These are phyloP conservation scores for Caenorhabditis tropicalis DNA, from an alignment of 1,140 invertebrate genomes.

Conservation along the genomic window DNA sequence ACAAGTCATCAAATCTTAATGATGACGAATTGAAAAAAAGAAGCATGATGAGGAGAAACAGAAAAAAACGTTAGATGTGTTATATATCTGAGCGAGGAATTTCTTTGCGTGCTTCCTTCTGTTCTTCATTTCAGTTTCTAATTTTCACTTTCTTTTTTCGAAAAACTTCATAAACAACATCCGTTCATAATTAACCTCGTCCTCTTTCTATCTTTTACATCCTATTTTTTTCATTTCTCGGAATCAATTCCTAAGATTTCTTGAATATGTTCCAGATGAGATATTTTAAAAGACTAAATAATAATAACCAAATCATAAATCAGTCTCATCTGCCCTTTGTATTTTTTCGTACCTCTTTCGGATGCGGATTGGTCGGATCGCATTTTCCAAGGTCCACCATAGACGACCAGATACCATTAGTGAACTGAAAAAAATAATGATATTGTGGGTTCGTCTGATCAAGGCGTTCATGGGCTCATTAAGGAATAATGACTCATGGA, in stretches of 20 bases:
- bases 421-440: constrained; percentile 33
- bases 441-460: background rate
- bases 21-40: background rate
- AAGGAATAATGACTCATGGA: constrained; percentile 19
- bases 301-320: background rate
- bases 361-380: background rate
- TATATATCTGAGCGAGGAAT: background rate
- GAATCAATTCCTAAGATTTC: background rate
- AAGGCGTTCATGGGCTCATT: background rate
- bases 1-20: constrained; percentile 8
- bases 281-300: background rate
- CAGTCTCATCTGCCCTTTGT: background rate
- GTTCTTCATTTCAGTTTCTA: background rate
- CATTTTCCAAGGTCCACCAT: constrained; percentile 20
- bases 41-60: background rate
- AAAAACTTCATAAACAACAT: background rate
- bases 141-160: background rate
- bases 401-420: constrained; percentile 18
- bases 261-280: background rate
- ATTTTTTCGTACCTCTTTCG: background rate
- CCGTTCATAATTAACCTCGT: background rate
- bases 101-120: background rate
- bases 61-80: background rate
- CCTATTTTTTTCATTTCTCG: background rate
- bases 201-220: background rate